Evolutionary conservation across 2,797 vertebrate genomes (phyloP).

Genomic region (Myripristis murdjan): DNA sequence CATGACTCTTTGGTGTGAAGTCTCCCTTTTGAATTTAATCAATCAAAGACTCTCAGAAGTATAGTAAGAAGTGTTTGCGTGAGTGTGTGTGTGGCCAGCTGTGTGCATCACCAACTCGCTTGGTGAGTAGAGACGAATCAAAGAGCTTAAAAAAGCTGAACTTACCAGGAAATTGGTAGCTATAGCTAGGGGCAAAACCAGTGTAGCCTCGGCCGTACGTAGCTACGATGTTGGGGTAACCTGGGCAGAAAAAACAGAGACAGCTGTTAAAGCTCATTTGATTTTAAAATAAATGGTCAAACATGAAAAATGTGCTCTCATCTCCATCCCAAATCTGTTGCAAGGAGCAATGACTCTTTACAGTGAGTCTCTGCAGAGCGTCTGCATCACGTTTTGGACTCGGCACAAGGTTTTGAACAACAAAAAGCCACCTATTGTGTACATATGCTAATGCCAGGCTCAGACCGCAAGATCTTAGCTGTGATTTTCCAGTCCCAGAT

Average conservation of each 20-base stretch:
- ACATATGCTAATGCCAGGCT: too few species aligned
- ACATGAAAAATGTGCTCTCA: constrained; percentile 16
- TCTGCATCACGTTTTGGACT: neutral
- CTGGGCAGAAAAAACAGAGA: constrained; percentile 74
- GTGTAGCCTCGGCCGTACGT: constrained; percentile 94
- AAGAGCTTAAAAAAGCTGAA: constrained; percentile 63
- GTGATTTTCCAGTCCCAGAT: too few species aligned
- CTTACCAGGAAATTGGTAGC: constrained; percentile 95
- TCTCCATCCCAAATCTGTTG: too few species aligned
- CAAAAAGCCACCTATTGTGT: neutral
- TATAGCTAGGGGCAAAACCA: constrained; percentile 94
- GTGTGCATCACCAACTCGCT: neutral
- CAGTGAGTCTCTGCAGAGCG: neutral
- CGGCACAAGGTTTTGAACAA: neutral
- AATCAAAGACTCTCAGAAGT: too few species aligned
- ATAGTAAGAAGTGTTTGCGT: neutral
- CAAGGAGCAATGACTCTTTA: neutral
- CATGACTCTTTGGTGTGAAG: too few species aligned
- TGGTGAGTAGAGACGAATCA: constrained; percentile 43
- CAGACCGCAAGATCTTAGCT: too few species aligned
- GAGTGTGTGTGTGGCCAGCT: neutral
- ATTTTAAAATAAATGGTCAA: constrained; percentile 13
- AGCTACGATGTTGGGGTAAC: constrained; percentile 95
- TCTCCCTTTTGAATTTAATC: too few species aligned
- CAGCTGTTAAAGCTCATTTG: constrained; percentile 12